Base-by-base conservation (phyloP, 2,888 invertebrate species). In the Lycaena phlaeas region DNA sequence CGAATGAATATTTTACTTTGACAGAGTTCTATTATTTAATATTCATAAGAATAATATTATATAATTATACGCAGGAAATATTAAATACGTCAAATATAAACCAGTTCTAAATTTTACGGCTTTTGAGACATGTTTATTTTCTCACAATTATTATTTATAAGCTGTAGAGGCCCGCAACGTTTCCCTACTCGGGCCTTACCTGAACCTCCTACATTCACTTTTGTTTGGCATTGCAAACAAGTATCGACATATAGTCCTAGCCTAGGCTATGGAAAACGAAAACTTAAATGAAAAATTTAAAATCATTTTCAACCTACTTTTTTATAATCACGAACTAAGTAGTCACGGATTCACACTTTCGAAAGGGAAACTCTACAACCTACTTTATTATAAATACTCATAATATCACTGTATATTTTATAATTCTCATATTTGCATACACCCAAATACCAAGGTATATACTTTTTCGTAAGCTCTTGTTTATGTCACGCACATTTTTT, bases 151-250 rank as follows among this genome's bases (percentile, higher is more conserved):
- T n/a, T n/a, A n/a, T n/a, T n/a, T n/a, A n/a, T n/a, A n/a, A n/a
- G n/a, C 12, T 12, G 34, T 22, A 18, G 22, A 34, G 18, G 31
- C 15, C 31, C 17, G 43, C 40, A 18, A 26, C 46, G 69, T 70
- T 68, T 61, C 61, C 60, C 57, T 53, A 51, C 53, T 60, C 64
- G 61, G 66, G 62, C 57, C 58, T 64, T 59, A 57, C 52, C 45
- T 51, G 48, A 39, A 12, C 46, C 48, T 43, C 73, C 72, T 68
- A 78, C 81, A 73, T 78, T 81, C 77, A 77, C 78, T 79, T 82
- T 76, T 79, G 67, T 72, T 73, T 71, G 73, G 59, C 60, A 30
- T 39, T 43, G 42, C 42, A 41, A 46, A 39, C 40, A 14, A 42
- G 42, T 40, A 46, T 34, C 31, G 29, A 27, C 40, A 40, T 7